Evolutionary conservation across 2,888 invertebrate genomes (phyloP), one percentile per base, ranked within the genome.

Genomic region (Cantharis rustica): DNA sequence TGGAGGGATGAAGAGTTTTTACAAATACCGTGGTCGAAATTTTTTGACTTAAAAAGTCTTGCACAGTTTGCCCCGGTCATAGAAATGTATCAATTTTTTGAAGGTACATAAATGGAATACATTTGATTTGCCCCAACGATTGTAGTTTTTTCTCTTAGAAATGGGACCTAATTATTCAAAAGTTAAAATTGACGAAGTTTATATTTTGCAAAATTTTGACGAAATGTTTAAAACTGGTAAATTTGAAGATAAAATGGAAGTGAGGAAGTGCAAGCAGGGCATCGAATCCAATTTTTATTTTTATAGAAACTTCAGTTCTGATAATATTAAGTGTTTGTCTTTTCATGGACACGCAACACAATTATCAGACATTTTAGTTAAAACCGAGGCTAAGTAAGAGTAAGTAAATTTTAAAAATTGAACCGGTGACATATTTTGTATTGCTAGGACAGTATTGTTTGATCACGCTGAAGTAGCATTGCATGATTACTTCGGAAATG

Each of bases 401-500:
- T 72, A 13, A 63, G 73, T 69, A 61, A 68, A 70, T 72, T 16
- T 61, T 11, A 20, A 9, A 27, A 3, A 61, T 31, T 61, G 9
- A 13, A 23, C 5, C 16, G 15, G 16, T 69, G 20, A 69, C 61
- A 16, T 84, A 0, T 79, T 85, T 68, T 88, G 89, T 72, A 74
- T 82, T 86, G 85, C 84, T 79, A 92, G 90, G 81, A 90, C 90
- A 31, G 88, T 95, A 4, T 91, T 95, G 90, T 90, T 95, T 83
- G 91, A 93, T 79, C 94, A 95, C 86, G 96, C 95, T 13, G 98
- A 98, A 89, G 94, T 96, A 75, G 93, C 95, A 1, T 87, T 98
- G 17, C 98, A 98, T 86, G 94, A 97, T 83, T 89, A 89, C n/a
- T 98, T 95, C 88, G 98, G 98, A 0, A 93, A 93, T 64, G 89